phyloP scores from a whole-genome alignment of 2,797 vertebrate genomes.

The Premnoplex brunnescens region DNA sequence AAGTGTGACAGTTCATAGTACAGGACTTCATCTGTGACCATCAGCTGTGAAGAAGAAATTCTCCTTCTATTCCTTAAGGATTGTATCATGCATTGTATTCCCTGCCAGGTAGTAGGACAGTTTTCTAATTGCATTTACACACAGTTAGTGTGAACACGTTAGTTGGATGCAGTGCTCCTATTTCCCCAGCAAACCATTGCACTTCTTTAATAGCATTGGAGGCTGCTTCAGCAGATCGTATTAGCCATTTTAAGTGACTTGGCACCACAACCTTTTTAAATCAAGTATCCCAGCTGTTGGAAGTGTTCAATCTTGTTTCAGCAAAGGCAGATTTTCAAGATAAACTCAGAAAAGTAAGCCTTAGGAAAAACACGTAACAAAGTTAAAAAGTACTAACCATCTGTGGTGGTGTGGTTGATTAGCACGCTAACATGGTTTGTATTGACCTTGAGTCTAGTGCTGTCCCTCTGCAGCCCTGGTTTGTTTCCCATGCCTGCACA shows the following conservation, averaged over 20 bases:
- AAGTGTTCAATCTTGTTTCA: neutral
- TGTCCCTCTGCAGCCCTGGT: neutral
- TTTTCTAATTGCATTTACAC: neutral
- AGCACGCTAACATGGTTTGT: accelerated
- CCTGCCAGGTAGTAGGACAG: neutral
- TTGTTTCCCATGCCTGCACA: neutral
- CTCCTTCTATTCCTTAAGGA: neutral
- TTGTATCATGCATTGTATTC: neutral
- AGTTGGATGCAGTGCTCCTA: neutral
- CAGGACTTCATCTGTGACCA: neutral
- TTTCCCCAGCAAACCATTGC: neutral
- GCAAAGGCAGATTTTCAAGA: neutral
- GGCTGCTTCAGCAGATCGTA: neutral
- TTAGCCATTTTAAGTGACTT: neutral
- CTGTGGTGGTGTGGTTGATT: neutral
- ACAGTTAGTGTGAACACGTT: neutral
- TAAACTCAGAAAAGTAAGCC: neutral
- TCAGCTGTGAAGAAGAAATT: neutral
- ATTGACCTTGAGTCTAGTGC: neutral
- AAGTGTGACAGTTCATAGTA: accelerated
- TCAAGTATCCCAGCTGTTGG: neutral
- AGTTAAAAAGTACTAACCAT: neutral
- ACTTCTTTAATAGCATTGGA: neutral
- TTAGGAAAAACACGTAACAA: neutral
- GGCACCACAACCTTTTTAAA: neutral